Evolutionary conservation across 2,113 vertebrate genomes (phyloP), one percentile per base, ranked within the genome.

Genomic region (Protomyctophum bolini): DNA sequence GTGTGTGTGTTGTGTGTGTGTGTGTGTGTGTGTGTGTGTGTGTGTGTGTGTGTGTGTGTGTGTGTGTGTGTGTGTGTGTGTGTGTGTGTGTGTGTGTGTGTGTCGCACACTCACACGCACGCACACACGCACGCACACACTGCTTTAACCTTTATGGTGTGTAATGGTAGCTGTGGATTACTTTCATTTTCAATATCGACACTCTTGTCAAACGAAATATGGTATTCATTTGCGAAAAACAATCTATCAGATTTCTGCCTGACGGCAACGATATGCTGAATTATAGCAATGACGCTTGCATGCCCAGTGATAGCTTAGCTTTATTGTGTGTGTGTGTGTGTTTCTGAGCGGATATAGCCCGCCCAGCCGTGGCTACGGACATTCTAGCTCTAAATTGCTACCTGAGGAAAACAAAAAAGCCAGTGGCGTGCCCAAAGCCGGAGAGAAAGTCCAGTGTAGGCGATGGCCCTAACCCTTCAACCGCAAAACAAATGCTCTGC

Each of bases 371-470:
- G 85, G 83, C 73, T 59, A 59, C 48, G 76, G 73, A 87, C 79
- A 89, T 91, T 91, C 75, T 83, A 90, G 58, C 76, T 73, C 75
- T 85, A 89, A 91, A 90, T 91, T 92, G 83, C 85, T 84, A 91
- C 83, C 88, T 92, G 90, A 87, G 80, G 72, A 76, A 87, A 87
- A n/a, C n/a, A n/a, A 21, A 21, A 21, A 83, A 84, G 33, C 72
- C 66, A 55, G 14, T 70, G 77, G 76, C 73, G 6, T 77, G 76
- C 84, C 84, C 82, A 83, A 62, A 77, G 81, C 81, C 82, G 73
- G 46, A 54, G 73, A 75, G 77, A 83, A 73, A 76, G 70, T 49
- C 29, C 51, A 67, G 57, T 11, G 57, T 50, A 66, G 14, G 66
- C 63, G 63, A 10, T 64, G 3, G 70, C 47, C 63, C n/a, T n/a